phyloP scores from a whole-genome alignment of 2,113 vertebrate genomes.

The Sinosuthora webbiana region DNA sequence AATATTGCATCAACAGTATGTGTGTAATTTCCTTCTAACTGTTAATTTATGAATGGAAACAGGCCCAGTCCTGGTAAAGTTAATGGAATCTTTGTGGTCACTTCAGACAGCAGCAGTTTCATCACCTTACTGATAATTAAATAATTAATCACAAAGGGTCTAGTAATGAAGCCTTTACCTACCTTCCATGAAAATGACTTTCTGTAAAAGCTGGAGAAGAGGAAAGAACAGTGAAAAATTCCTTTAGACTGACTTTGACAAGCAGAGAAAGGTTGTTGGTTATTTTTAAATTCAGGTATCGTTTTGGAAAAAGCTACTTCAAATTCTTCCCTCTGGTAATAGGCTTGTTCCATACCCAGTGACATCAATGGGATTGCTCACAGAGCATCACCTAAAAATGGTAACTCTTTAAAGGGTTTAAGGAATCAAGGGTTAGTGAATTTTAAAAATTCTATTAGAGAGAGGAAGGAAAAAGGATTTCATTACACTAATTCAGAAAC shows the following conservation, averaged over 20 bases:
- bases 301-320: background rate
- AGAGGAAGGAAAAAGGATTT: background rate
- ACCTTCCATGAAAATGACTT: background rate
- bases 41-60: background rate
- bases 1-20: background rate
- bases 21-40: background rate
- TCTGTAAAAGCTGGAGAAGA: background rate
- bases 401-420: background rate
- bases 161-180: background rate
- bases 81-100: background rate
- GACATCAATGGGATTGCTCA: slow-evolving; percentile 27
- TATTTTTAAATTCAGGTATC: slow-evolving; percentile 15
- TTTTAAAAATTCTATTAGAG: background rate
- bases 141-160: background rate
- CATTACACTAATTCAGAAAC: background rate
- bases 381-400: slow-evolving; percentile 13
- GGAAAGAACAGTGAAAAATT: background rate
- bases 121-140: background rate
- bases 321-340: background rate
- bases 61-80: background rate
- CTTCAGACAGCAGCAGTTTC: background rate
- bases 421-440: background rate
- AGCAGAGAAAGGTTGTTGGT: background rate
- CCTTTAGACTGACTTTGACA: background rate
- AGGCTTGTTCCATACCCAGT: background rate